Evolutionary conservation across 1,140 invertebrate species (phyloP), one percentile per base, ranked within the genome.

Genomic region (Heliconius hermathena): DNA sequence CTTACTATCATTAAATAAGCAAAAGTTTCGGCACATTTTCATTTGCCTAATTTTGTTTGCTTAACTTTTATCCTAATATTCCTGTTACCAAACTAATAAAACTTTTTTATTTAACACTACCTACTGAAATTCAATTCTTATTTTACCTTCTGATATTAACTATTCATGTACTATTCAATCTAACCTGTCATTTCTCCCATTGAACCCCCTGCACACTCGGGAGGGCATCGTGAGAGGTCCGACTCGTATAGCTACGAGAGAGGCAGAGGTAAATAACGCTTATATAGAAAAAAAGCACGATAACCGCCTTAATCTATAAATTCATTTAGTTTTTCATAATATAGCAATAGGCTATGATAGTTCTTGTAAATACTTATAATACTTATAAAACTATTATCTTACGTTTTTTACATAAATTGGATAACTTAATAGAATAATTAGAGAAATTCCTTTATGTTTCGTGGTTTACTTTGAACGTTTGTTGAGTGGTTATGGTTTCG

Each of bases 171-270:
- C 22, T 57, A 33, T 75, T 5, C 9, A 33, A 71, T 54, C 77
- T 81, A 81, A 81, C 73, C 66, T 22, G 18, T 57, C 60, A 77
- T 81, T 78, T 81, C 36, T 82, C 80, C 77, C 91, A 84, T 91
- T 93, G 92, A 94, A 83, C 90, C 91, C 89, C 86, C 90, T 60
- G 88, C 88, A 76, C 88, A 91, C 80, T 79, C 91, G 77, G 90
- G 91, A 87, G 89, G 90, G 75, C 91, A 90, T 38, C 91, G 91
- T n/a, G 92, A 93, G 85, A 88, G 91, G 46, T 88, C 91, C 38
- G 91, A 94, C 87, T 93, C 92, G 33, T 93, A 93, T 84, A 89
- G 79, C 84, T 94, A 93, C 85, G 92, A 94, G 85, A 86, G 91
- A 80, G 92, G 93, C 57, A 87, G 91, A 94, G 92, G 92, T 94